Evolutionary conservation across 2,797 vertebrate genomes (phyloP), one percentile per base, ranked within the genome.

Genomic region (Euthynnus affinis): DNA sequence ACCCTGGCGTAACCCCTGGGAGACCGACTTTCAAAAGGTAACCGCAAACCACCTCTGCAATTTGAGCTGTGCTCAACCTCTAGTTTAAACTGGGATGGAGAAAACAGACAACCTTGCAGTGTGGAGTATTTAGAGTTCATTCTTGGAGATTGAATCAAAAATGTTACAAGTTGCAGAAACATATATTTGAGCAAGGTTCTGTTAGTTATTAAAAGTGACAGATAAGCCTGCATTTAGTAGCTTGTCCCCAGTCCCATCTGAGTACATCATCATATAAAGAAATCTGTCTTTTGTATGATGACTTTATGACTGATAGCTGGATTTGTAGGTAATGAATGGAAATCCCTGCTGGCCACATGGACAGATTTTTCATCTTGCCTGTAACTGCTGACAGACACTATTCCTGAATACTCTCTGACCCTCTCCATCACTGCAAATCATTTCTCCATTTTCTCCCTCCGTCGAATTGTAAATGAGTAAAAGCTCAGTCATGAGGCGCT

Each of bases 241-340:
- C 12, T 17, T 6, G 23, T n/a, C 34, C 15, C 46, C 46, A 20
- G 46, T 20, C 46, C 2, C 18, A 9, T 61, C 6, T 63, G 18
- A 62, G 63, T 18, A 22, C 52, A 40, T 1, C 14, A 32, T 18
- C 48, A 44, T n/a, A 2, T 18, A 62, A 29, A 34, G 22, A 63
- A 56, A 56, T 60, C 25, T 42, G n/a, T 42, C 56, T 73, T 74
- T 61, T 84, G 64, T 61, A 65, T 85, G 65, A 89, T 71, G 81
- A 83, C 76, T 85, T 87, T 62, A 80, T 82, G 72, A 79, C 74
- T 61, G 78, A 83, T 86, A 72, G 65, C 71, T 85, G 82, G 49
- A 90, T 81, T 82, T 62, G 57, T 72, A 64, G 78, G 51, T 85
- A 89, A 91, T 89, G 75, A 89, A 88, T 83, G 63, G 66, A 88